phyloP scores from a whole-genome alignment of 2,113 vertebrate genomes.

The Albula glossodonta region DNA sequence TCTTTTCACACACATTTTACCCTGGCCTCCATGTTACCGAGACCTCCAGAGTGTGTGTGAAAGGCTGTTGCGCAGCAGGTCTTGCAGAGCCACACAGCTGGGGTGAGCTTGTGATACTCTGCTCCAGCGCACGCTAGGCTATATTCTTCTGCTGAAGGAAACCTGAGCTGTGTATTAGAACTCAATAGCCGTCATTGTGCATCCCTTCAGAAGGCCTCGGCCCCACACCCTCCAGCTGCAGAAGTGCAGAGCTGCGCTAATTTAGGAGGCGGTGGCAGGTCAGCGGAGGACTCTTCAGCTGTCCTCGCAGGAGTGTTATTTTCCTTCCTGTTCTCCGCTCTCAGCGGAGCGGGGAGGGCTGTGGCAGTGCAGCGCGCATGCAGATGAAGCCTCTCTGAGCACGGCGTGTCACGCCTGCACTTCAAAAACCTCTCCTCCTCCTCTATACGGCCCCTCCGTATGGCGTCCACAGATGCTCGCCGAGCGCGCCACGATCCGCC shows the following conservation, averaged over 20 bases:
- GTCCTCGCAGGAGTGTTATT: conserved; percentile 17
- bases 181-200: background rate
- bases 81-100: background rate
- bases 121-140: background rate
- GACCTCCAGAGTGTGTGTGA: too few relatives aligned
- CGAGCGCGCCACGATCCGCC: conserved; percentile 4
- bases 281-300: conserved; percentile 10
- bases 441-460: conserved; percentile 38
- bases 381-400: background rate
- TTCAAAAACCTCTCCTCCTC: conserved; percentile 38
- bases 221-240: background rate
- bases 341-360: too few relatives aligned
- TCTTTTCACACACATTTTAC: too few relatives aligned
- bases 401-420: conserved; percentile 19
- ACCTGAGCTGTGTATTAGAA: conserved; percentile 16
- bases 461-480: conserved; percentile 39
- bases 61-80: too few relatives aligned
- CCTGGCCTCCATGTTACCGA: too few relatives aligned
- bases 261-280: conserved; percentile 2
- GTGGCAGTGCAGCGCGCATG: background rate
- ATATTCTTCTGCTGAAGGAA: background rate
- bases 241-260: conserved; percentile 12
- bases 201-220: background rate
- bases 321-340: background rate
- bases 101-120: background rate